Evolutionary conservation across 2,888 invertebrate species (phyloP), one percentile per base, ranked within the genome.

Genomic region (Polylopha cassiicola): DNA sequence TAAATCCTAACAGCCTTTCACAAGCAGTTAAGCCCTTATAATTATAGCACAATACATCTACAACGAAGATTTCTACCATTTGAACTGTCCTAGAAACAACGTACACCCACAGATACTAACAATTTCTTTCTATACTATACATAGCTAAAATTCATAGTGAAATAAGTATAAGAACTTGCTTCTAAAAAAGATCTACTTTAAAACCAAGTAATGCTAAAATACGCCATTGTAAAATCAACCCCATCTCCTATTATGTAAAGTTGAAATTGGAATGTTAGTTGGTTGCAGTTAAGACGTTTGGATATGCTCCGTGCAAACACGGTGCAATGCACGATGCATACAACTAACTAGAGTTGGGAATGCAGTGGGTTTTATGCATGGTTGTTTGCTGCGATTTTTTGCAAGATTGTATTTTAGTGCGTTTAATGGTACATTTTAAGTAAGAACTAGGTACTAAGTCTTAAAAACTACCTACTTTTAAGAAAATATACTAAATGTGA

Each of bases 241-340:
- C 15, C 63, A 55, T 4, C 0, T 0, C 0, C 0, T 0, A 2
- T 0, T 0, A 0, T 0, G 10, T 57, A 64, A 24, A 48, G 47
- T 46, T 21, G 3, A 10, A 17, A 56, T 65, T 69, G 0, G 3
- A 33, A 26, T 47, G 4, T 16, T 33, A 2, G 4, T 11, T 2
- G 14, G 29, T 9, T 44, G 50, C 43, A 43, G 46, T 52, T 74
- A 56, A 3, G 67, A 37, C 59, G 50, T 68, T 74, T 65, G 58
- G 44, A 18, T 61, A 61, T 59, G 70, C 73, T 73, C 74, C 74
- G 74, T 80, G 73, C 84, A 82, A 85, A 85, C 85, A n/a, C n/a
- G n/a, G n/a, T n/a, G n/a, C 85, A 84, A 75, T 84, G 85, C 82
- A 80, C 85, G 85, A 74, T 79, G 85, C 85, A 84, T 84, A 82